Evolutionary conservation across 2,113 vertebrate genomes (phyloP).

Genomic region (Hemicordylus capensis): DNA sequence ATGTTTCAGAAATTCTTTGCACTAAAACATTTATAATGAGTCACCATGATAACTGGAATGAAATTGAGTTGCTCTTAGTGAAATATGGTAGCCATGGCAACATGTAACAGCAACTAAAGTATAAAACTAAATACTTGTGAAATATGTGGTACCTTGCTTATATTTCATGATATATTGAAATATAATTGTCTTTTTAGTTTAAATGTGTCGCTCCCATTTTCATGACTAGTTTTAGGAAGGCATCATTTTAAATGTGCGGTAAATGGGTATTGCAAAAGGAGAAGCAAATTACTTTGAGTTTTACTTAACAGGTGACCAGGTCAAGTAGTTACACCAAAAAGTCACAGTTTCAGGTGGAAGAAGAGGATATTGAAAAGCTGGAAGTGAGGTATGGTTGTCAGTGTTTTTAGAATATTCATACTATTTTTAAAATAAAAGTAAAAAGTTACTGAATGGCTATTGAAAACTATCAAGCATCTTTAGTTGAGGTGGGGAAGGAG

Average conservation of each 20-base stretch:
- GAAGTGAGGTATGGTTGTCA: constrained; percentile 97
- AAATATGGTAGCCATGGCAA: background rate
- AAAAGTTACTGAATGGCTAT: background rate
- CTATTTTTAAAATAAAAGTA: background rate
- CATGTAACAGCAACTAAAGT: background rate
- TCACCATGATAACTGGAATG: background rate
- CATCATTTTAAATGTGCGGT: background rate
- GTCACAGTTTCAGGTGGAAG: constrained; percentile 95
- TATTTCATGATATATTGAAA: background rate
- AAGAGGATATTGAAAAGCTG: constrained; percentile 97
- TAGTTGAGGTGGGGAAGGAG: background rate
- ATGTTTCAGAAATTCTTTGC: background rate
- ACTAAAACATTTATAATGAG: background rate
- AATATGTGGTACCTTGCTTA: background rate
- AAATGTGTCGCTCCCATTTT: background rate
- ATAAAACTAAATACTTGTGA: background rate
- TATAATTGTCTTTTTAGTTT: background rate
- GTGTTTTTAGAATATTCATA: constrained; percentile 12
- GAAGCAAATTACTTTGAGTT: constrained; percentile 48
- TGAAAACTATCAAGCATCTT: background rate
- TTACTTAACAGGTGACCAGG: constrained; percentile 87
- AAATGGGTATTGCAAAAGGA: background rate
- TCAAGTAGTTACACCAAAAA: constrained; percentile 95
- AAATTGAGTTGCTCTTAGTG: background rate
- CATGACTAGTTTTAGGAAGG: background rate